A percentile compares a stretch with the other conserved stretches of the same genome.
Evolutionary conservation across 2,888 invertebrate genomes (phyloP).

Genomic region (Cosmia trapezina): DNA sequence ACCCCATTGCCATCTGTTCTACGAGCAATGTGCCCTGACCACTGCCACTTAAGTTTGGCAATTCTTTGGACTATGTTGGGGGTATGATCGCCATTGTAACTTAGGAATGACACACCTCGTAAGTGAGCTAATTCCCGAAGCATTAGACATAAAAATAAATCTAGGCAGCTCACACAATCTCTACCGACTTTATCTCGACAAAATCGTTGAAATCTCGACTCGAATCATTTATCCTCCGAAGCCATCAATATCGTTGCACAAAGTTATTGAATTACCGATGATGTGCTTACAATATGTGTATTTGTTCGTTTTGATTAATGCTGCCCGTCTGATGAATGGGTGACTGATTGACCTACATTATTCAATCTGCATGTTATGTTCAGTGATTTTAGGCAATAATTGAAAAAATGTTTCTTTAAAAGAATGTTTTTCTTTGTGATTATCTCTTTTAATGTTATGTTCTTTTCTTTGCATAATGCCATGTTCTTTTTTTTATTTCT

Average conservation of each 20-base stretch:
- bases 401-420: background rate
- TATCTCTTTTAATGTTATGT: no score
- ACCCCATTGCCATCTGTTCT: no score
- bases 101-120: background rate
- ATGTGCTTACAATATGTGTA: constrained; percentile 54
- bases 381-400: constrained; percentile 28
- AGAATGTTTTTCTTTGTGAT: background rate
- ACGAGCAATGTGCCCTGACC: no score
- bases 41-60: no score
- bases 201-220: constrained; percentile 29
- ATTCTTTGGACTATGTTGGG: no score
- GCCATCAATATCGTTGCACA: constrained; percentile 58
- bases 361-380: constrained; percentile 33
- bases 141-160: constrained; percentile 9
- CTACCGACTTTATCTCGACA: constrained; percentile 27
- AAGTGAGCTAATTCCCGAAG: background rate
- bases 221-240: constrained; percentile 38
- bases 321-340: constrained; percentile 44
- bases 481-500: background rate
- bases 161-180: background rate
- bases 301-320: constrained; percentile 63
- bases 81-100: background rate
- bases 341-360: constrained; percentile 61
- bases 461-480: background rate
- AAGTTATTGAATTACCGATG: constrained; percentile 58